Base-by-base conservation (phyloP, 2,888 invertebrate species). In the Drosophila rubida region DNA sequence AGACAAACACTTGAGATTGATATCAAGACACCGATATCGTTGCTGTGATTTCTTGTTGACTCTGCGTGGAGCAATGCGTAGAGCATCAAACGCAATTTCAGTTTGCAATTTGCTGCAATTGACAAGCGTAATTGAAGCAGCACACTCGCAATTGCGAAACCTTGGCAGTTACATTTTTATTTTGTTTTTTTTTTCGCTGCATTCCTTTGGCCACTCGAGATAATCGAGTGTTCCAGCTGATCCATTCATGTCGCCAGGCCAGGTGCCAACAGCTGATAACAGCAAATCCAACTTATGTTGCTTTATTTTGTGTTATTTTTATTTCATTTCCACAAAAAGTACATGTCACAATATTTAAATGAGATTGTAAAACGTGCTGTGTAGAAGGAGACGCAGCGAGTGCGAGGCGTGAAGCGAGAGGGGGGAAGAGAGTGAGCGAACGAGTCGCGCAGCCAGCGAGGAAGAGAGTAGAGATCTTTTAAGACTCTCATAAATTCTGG, bases 11-110 rank as follows among this genome's bases (percentile, higher is more conserved):
- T 13, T 13, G 19, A 4, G 23, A 44, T 45, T 45, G 37, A 25
- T 54, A 32, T 14, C 14, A 0, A 49, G 37, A 25, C 44, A 32
- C 11, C 14, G 1, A 49, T 11, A 49, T 42, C 30, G 42, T 64
- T 81, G 79, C 73, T 25, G 66, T 81, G 81, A 82, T 84, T 84
- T 54, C 23, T 50, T 50, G 30, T 32, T 19, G 8, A 32, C 42
- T 80, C 83, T 80, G 54, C 57, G 1, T 60, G 49, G 19, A 19
- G 19, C 58, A 78, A 80, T 82, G 82, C 82, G 82, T 80, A 61
- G 61, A 8, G 16, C 39, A 16, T 48, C 48, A 44, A 63, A 76
- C 62, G 75, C 72, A 72, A 77, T 69, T 69, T 57, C 65, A 69
- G 60, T 71, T 62, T 41, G 57, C 64, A 75, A 69, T 67, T 77